Evolutionary conservation across 1,140 invertebrate species (phyloP).

Genomic region (Telenomus remus): DNA sequence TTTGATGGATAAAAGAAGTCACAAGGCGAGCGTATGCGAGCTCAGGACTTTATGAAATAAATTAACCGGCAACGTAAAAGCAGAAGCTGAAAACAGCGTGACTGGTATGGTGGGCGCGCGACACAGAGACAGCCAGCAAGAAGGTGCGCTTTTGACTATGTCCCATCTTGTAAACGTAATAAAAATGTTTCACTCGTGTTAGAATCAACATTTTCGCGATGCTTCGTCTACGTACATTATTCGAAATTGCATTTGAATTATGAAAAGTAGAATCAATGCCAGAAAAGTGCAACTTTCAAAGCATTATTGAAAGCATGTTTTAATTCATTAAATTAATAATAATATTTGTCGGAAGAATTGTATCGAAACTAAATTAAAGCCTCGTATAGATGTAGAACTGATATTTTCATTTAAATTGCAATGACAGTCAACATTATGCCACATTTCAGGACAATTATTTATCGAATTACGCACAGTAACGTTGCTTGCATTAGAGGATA

Average conservation of each 20-base stretch:
- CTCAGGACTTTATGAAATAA: slow-evolving; percentile 48
- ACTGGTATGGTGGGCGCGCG: slow-evolving; percentile 9
- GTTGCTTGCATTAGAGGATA: slow-evolving; percentile 1
- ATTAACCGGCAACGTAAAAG: slow-evolving; percentile 48
- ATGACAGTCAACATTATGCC: too few relatives aligned
- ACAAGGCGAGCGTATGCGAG: slow-evolving; percentile 40
- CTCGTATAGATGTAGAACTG: slow-evolving; percentile 3
- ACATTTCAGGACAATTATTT: too few relatives aligned
- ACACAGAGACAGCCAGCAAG: slow-evolving; percentile 19
- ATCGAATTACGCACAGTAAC: neutral
- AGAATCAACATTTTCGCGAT: slow-evolving; percentile 23
- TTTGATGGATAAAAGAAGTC: slow-evolving; percentile 52
- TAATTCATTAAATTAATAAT: too few relatives aligned
- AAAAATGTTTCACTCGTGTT: slow-evolving; percentile 36
- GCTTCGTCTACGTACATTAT: neutral
- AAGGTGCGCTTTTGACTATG: slow-evolving; percentile 23
- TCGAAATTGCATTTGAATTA: slow-evolving; percentile 12
- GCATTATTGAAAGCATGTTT: too few relatives aligned
- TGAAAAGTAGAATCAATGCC: slow-evolving; percentile 11
- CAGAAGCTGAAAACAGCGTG: slow-evolving; percentile 39
- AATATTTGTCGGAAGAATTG: too few relatives aligned
- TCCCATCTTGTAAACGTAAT: slow-evolving; percentile 41
- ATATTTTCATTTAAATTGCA: too few relatives aligned
- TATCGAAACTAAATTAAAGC: too few relatives aligned
- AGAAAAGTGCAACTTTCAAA: neutral